These are phyloP conservation scores for Machimus rusticus DNA, from an alignment of 2,888 invertebrate genomes.

Conservation along the genomic window DNA sequence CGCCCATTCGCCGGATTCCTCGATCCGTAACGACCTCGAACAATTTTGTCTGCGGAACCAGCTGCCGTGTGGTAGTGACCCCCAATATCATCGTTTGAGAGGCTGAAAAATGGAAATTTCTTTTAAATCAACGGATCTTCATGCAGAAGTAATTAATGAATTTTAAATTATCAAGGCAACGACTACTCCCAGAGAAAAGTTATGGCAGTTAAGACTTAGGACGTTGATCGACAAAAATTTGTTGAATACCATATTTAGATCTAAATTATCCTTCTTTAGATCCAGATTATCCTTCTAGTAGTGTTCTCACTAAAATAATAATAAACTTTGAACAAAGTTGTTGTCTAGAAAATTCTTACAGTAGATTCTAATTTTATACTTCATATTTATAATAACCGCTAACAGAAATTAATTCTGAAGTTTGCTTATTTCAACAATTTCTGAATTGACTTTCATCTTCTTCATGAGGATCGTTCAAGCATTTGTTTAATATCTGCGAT, in stretches of 20 bases:
- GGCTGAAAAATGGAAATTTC: slow-evolving; percentile 22
- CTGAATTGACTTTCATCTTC: too few relatives aligned
- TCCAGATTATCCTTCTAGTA: not conserved
- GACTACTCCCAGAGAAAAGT: not conserved
- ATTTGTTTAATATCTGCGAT: too few relatives aligned
- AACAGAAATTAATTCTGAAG: too few relatives aligned
- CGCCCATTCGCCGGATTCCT: slow-evolving; percentile 75
- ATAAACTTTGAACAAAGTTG: too few relatives aligned
- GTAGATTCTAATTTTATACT: too few relatives aligned
- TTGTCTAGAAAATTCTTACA: too few relatives aligned
- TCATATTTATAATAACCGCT: too few relatives aligned
- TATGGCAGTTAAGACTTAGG: not conserved
- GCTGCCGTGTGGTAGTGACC: slow-evolving; percentile 72
- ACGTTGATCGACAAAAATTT: not conserved
- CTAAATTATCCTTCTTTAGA: not conserved
- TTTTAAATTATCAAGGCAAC: not conserved
- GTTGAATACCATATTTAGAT: not conserved
- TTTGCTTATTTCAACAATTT: too few relatives aligned
- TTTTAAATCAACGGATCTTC: not conserved
- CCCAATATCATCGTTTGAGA: slow-evolving; percentile 72
- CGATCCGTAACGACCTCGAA: slow-evolving; percentile 76
- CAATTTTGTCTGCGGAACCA: slow-evolving; percentile 73
- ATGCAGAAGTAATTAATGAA: not conserved
- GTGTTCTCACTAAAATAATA: too few relatives aligned
- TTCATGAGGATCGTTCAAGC: too few relatives aligned